A percentile compares a stretch with the other conserved stretches of the same genome.
phyloP scores from a whole-genome alignment of 2,797 vertebrate species.

The Aselliscus stoliczkanus region DNA sequence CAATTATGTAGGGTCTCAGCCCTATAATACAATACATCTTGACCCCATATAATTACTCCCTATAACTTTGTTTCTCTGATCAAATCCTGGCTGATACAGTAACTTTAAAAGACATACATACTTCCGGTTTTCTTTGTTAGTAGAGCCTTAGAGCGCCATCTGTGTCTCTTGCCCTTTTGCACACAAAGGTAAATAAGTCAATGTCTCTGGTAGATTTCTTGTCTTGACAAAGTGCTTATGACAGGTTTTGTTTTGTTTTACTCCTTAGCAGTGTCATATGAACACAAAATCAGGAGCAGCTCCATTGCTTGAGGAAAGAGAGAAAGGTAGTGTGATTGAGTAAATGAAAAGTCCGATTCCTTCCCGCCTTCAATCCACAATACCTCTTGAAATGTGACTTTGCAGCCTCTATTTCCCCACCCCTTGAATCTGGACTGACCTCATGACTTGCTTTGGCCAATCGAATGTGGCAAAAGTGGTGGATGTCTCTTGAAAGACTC shows the following conservation, averaged over 20 bases:
- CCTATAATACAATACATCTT: not conserved
- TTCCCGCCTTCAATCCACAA: not conserved
- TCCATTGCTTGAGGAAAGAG: not conserved
- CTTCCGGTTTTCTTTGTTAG: not conserved
- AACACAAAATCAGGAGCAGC: not conserved
- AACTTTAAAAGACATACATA: not conserved
- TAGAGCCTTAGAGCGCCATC: not conserved
- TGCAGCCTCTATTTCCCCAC: not conserved
- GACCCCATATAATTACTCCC: not conserved
- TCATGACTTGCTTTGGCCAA: not conserved
- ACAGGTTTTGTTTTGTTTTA: not conserved
- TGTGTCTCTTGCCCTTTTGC: not conserved
- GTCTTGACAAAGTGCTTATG: not conserved
- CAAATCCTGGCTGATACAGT: not conserved
- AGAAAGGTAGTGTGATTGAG: not conserved
- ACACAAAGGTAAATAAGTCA: not conserved
- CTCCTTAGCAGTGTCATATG: not conserved
- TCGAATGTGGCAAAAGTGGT: not conserved
- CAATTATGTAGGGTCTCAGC: not conserved
- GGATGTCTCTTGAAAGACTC: not conserved
- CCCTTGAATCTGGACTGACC: not conserved
- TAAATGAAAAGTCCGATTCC: not conserved
- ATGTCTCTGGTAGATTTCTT: not conserved
- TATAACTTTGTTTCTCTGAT: not conserved
- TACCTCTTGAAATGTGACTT: not conserved